Evolutionary conservation across 2,797 vertebrate species (phyloP).

Genomic region (Semotilus atromaculatus): DNA sequence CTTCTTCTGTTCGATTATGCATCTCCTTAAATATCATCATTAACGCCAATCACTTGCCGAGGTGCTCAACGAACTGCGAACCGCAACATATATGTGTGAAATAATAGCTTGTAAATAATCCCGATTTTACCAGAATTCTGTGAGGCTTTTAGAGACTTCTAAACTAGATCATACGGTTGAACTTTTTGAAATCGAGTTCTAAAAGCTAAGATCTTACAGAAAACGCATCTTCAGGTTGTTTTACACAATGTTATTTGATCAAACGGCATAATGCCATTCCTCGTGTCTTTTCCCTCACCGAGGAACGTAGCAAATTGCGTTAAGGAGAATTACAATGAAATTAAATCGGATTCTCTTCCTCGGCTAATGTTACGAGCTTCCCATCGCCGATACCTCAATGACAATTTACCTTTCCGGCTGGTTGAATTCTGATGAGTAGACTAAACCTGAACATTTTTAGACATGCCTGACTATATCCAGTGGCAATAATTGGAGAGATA

Average conservation of each 20-base stretch:
- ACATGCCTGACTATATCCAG: slow-evolving; percentile 38
- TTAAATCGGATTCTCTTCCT: slow-evolving; percentile 56
- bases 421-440: slow-evolving; percentile 51
- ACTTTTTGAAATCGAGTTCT: slow-evolving; percentile 31
- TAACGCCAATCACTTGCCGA: neutral
- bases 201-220: slow-evolving; percentile 22
- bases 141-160: slow-evolving; percentile 22
- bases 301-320: slow-evolving; percentile 51
- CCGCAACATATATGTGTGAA: neutral
- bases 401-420: slow-evolving; percentile 47
- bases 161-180: slow-evolving; percentile 21
- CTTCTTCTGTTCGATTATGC: slow-evolving; percentile 24
- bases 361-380: slow-evolving; percentile 45
- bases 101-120: slow-evolving; percentile 22
- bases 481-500: slow-evolving; percentile 25
- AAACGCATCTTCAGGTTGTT: slow-evolving; percentile 34
- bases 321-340: slow-evolving; percentile 55
- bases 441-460: slow-evolving; percentile 45
- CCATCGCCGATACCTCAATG: slow-evolving; percentile 52
- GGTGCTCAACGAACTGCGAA: neutral
- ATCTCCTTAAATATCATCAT: slow-evolving; percentile 18
- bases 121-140: neutral
- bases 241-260: slow-evolving; percentile 35
- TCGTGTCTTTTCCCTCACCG: slow-evolving; percentile 52
- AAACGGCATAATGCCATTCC: slow-evolving; percentile 36